Base-by-base conservation (phyloP, 53 echinoderm and acorn worm species). In the Stichopus horrens region DNA sequence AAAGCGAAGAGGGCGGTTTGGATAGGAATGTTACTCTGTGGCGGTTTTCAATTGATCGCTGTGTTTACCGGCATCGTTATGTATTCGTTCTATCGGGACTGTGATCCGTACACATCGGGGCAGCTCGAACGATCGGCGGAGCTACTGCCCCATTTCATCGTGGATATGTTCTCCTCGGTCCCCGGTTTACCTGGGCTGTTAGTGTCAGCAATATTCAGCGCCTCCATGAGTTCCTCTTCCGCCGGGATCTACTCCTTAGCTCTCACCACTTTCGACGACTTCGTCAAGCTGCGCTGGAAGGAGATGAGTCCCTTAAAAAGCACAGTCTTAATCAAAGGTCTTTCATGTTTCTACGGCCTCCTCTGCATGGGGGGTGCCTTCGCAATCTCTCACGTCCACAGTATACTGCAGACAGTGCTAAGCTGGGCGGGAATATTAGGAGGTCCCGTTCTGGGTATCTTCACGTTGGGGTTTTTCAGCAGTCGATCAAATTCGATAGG, bases 381-480 rank as follows among this genome's bases (percentile, higher is more conserved):
- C 19, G 74, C 75, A 8, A 87, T 87, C 7, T 74, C 87, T 22
- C 57, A 75, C 6, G 74, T 87, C 7, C 55, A 87, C 55, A 87
- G 75, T 87, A 87, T 87, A 18, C 71, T 87, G 9, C 87, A 87
- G 54, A 87, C 75, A 14, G 75, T 87, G 8, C 54, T 87, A 19
- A 87, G 87, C 56, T 87, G 87, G 87, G 87, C 87, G 6, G 87
- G 87, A n/a, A 75, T 87, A 10, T 16, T 87, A 53, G 87, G 87
- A 4, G 87, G 87, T 21, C 87, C 87, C 5, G 75, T 87, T 0
- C 57, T 87, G 5, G 87, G 87, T 21, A 53, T 87, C 9, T 87
- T 87, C 74, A 87, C 87, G 6, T 16, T 87, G 54, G 87, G 87
- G 14, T 87, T 87, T 21, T 87, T 87, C 16, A 75, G 74, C 54